A percentile compares a stretch with the other conserved stretches of the same genome.
Conservation (phyloP, 1,140 invertebrate genomes). For the Diachasma alloeum region DNA sequence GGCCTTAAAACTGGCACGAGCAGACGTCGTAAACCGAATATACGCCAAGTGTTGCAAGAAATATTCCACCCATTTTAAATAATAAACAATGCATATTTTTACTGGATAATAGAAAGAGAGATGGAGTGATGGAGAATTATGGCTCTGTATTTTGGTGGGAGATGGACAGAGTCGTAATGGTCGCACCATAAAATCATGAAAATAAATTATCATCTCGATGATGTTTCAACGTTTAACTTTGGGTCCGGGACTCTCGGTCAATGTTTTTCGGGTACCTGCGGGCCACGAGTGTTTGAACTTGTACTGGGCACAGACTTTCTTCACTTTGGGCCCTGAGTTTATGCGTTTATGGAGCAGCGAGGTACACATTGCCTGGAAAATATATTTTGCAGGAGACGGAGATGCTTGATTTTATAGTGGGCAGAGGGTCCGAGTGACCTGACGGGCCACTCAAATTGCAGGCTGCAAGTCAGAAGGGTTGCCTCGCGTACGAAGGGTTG, state of each 20-base stretch:
- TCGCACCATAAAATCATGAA: constrained; percentile 48
- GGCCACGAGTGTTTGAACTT: neutral
- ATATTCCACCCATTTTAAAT: neutral
- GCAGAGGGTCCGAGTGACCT: constrained; percentile 14
- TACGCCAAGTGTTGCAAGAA: neutral
- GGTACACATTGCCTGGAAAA: constrained; percentile 20
- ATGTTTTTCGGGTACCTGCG: neutral
- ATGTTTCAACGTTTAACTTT: constrained; percentile 32
- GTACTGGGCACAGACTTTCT: constrained; percentile 35
- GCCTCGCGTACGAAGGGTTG: constrained; percentile 30
- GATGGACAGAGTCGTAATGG: constrained; percentile 18
- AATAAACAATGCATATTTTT: neutral
- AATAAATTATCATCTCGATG: constrained; percentile 52
- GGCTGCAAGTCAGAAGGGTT: constrained; percentile 20
- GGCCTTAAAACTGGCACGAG: neutral
- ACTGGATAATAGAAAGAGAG: neutral
- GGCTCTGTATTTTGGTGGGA: no score
- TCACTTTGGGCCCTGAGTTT: constrained; percentile 30
- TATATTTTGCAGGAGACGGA: constrained; percentile 17
- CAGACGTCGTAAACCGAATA: neutral
- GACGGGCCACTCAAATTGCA: neutral
- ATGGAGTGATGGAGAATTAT: neutral
- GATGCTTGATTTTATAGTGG: constrained; percentile 12
- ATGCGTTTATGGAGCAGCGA: constrained; percentile 47
- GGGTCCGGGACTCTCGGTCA: neutral